A percentile compares a stretch with the other conserved stretches of the same genome.
phyloP scores from a whole-genome alignment of 2,113 vertebrate species.

The Sinocyclocheilus anshuiensis region DNA sequence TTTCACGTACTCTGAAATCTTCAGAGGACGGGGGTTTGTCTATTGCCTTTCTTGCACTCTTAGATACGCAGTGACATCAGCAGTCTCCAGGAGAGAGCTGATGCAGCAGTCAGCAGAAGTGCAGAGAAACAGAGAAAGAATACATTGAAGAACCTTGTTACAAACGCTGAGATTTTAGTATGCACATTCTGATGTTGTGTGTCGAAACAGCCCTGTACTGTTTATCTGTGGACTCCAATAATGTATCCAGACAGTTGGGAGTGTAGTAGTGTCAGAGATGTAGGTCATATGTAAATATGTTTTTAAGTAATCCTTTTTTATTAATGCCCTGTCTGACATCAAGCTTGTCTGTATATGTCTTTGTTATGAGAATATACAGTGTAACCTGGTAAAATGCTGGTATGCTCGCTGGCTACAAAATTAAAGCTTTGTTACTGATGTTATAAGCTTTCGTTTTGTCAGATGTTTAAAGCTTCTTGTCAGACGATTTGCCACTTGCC shows the following conservation, averaged over 20 bases:
- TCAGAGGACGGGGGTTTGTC: too few relatives aligned
- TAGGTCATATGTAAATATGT: conserved; percentile 40
- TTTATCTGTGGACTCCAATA: not conserved
- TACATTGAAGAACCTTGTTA: not conserved
- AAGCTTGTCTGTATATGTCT: not conserved
- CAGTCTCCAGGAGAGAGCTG: not conserved
- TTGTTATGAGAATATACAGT: not conserved
- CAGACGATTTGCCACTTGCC: conserved; percentile 14
- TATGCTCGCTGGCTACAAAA: not conserved
- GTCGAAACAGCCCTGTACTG: not conserved
- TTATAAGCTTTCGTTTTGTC: not conserved
- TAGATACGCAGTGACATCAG: too few relatives aligned
- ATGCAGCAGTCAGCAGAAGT: not conserved
- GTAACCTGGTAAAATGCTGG: not conserved
- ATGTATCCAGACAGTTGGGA: conserved; percentile 7
- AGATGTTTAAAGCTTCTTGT: conserved; percentile 26
- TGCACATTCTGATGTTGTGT: not conserved
- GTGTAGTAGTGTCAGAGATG: conserved; percentile 40
- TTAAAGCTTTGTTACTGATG: not conserved
- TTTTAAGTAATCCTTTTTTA: conserved; percentile 33
- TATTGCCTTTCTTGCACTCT: too few relatives aligned
- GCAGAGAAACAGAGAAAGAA: not conserved
- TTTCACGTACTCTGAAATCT: too few relatives aligned
- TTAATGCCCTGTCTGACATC: conserved; percentile 18
- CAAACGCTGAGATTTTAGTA: conserved; percentile 1